These are phyloP conservation scores for Leptocoma aspasia DNA, from an alignment of 2,113 vertebrate species.

Conservation along the genomic window DNA sequence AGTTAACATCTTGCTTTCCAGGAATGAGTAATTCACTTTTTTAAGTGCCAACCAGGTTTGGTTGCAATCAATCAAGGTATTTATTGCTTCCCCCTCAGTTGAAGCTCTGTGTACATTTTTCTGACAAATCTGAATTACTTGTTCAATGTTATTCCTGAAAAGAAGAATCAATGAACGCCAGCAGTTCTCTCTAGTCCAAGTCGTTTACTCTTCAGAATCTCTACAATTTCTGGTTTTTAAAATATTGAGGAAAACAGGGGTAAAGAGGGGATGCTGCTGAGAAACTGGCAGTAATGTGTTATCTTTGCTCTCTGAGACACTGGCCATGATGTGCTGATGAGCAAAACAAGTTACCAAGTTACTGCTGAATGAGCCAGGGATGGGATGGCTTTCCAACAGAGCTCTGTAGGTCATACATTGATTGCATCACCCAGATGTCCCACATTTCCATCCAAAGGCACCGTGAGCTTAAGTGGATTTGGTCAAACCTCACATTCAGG, in stretches of 20 bases:
- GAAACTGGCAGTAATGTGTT: not conserved
- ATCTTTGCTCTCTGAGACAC: not conserved
- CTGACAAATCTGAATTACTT: slow-evolving; percentile 42
- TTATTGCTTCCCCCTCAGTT: slow-evolving; percentile 19
- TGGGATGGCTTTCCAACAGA: not conserved
- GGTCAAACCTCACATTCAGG: not conserved
- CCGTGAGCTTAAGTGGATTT: not conserved
- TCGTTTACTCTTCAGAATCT: slow-evolving; percentile 16
- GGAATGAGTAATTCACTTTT: slow-evolving; percentile 38
- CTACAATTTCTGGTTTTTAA: not conserved
- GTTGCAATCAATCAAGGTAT: slow-evolving; percentile 42
- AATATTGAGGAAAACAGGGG: not conserved
- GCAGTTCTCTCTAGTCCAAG: not conserved
- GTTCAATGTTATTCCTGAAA: slow-evolving; percentile 14
- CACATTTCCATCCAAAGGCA: not conserved
- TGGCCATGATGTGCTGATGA: not conserved
- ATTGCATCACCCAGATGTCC: not conserved
- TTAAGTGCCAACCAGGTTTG: not conserved
- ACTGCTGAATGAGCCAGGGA: not conserved
- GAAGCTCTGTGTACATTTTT: slow-evolving; percentile 34
- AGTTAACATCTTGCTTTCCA: slow-evolving; percentile 45
- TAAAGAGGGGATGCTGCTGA: not conserved
- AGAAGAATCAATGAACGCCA: not conserved
- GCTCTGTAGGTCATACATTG: not conserved
- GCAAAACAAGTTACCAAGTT: not conserved